Conservation (phyloP, 2,888 invertebrate genomes). For the Falcaria lacertinaria region DNA sequence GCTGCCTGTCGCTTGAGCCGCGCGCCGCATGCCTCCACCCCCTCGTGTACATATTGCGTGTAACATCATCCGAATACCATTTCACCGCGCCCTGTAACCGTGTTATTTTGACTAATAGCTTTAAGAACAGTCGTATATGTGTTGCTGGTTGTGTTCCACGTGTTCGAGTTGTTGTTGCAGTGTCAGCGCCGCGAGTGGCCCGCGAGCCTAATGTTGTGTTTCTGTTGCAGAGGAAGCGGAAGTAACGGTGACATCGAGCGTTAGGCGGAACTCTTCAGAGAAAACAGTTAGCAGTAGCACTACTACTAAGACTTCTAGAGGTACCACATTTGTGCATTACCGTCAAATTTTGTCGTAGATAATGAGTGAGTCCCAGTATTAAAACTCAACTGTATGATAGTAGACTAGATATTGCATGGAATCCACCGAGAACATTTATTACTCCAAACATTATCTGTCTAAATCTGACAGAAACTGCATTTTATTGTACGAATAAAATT, state of each 20-base stretch:
- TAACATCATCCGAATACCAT: constrained; percentile 57
- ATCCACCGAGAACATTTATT: no score
- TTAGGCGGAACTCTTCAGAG: constrained; percentile 73
- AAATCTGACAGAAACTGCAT: no score
- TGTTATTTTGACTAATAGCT: constrained; percentile 76
- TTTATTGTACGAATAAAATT: no score
- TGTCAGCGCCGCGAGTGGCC: neutral
- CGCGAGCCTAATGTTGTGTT: constrained; percentile 4
- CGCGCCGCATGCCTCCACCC: constrained; percentile 37
- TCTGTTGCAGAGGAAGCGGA: constrained; percentile 66
- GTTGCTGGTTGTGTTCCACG: constrained; percentile 64
- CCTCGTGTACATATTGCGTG: constrained; percentile 60
- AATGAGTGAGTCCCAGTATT: no score
- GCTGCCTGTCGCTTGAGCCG: constrained; percentile 65
- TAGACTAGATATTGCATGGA: no score
- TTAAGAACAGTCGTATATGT: constrained; percentile 60
- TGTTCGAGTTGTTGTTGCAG: constrained; percentile 44
- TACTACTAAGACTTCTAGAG: constrained; percentile 81
- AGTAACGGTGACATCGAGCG: constrained; percentile 71
- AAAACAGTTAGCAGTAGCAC: constrained; percentile 79
- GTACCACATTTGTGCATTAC: constrained; percentile 33
- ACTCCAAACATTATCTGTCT: no score
- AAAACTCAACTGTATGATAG: no score
- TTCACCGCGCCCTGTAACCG: constrained; percentile 64
- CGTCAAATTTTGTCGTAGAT: no score